Percentiles rank a stretch among this genome's conserved stretches.
Evolutionary conservation across 2,888 invertebrate species (phyloP).

Genomic region (Baronia brevicornis): DNA sequence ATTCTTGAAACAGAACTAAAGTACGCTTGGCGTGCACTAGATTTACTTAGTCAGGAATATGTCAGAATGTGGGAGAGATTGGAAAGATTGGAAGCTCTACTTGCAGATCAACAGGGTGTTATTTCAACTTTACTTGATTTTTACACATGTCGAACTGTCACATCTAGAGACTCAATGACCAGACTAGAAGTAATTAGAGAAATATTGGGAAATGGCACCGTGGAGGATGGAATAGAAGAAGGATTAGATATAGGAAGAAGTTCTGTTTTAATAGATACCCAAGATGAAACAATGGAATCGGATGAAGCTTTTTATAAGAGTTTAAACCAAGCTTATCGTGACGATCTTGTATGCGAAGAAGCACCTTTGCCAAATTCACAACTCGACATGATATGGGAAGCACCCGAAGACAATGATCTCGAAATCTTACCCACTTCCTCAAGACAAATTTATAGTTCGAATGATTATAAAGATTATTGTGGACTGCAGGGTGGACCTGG

Average conservation of each 20-base stretch:
- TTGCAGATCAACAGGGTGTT: constrained; percentile 93
- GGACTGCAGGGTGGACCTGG: constrained; percentile 80
- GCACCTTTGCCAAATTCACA: constrained; percentile 81
- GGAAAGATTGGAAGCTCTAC: constrained; percentile 89
- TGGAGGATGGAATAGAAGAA: constrained; percentile 81
- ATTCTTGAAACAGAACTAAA: constrained; percentile 93
- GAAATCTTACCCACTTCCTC: constrained; percentile 70
- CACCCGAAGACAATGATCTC: constrained; percentile 83
- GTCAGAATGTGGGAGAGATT: constrained; percentile 95
- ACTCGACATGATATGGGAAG: constrained; percentile 91
- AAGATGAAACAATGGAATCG: constrained; percentile 78
- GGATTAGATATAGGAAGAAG: constrained; percentile 75
- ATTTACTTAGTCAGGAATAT: constrained; percentile 92
- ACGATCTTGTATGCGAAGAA: constrained; percentile 81
- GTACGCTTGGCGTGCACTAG: constrained; percentile 94
- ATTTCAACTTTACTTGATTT: constrained; percentile 90
- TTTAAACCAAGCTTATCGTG: constrained; percentile 90
- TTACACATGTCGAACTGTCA: constrained; percentile 75
- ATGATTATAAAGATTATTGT: constrained; percentile 86
- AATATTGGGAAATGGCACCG: constrained; percentile 79
- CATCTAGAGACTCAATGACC: constrained; percentile 70
- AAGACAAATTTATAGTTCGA: constrained; percentile 82
- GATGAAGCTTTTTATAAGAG: constrained; percentile 92
- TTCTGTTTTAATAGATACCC: constrained; percentile 52
- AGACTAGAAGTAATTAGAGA: constrained; percentile 78